Conservation (phyloP, 2,888 invertebrate genomes). For the Leuctra nigra region DNA sequence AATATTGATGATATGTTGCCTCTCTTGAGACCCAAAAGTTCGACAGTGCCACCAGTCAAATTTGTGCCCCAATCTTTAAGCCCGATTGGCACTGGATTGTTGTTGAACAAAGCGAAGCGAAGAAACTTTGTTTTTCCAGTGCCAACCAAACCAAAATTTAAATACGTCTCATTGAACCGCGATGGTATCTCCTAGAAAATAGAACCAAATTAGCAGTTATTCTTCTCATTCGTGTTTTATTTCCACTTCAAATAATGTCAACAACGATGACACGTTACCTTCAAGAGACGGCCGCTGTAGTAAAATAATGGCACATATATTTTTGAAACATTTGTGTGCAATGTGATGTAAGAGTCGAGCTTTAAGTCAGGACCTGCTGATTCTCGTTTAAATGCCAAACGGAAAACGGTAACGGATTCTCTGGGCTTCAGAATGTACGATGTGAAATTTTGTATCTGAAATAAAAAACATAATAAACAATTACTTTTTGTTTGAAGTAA, state of each 20-base stretch:
- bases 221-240: too few relatives aligned
- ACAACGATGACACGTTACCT: too few relatives aligned
- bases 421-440: slow-evolving; percentile 53
- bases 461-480: slow-evolving; percentile 20
- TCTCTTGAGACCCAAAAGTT: slow-evolving; percentile 54
- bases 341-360: slow-evolving; percentile 53
- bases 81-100: slow-evolving; percentile 65
- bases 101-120: slow-evolving; percentile 63
- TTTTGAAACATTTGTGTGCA: slow-evolving; percentile 68
- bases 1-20: slow-evolving; percentile 41
- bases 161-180: slow-evolving; percentile 35
- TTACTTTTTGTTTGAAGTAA: neutral
- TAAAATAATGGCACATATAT: slow-evolving; percentile 62
- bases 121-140: slow-evolving; percentile 60
- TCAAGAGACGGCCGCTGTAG: slow-evolving; percentile 63
- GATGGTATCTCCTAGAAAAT: slow-evolving; percentile 41
- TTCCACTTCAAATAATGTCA: too few relatives aligned
- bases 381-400: slow-evolving; percentile 48
- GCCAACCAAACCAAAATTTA: slow-evolving; percentile 61
- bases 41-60: slow-evolving; percentile 50
- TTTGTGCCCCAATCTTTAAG: slow-evolving; percentile 54
- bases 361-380: slow-evolving; percentile 46
- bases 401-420: slow-evolving; percentile 51
- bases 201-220: too few relatives aligned
- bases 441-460: slow-evolving; percentile 54